Percentiles rank a stretch among this genome's conserved stretches.
These are phyloP conservation scores for Chrysina gloriosa DNA, from an alignment of 2,888 invertebrate genomes.

Conservation along the genomic window DNA sequence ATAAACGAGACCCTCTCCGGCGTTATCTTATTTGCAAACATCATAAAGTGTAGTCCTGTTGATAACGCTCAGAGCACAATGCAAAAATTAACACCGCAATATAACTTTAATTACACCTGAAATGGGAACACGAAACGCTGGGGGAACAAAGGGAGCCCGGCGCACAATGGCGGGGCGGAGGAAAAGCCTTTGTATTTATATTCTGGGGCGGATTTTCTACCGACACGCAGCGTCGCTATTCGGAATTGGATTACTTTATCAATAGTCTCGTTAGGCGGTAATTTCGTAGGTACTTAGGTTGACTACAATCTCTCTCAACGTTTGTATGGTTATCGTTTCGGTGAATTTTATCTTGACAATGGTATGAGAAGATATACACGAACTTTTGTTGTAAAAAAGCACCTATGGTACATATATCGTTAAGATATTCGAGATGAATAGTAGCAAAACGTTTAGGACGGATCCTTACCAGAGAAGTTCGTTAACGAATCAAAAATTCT, in stretches of 20 bases:
- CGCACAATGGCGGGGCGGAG: conserved; percentile 39
- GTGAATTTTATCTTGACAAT: no score
- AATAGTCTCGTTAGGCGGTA: conserved; percentile 21
- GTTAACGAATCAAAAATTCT: no score
- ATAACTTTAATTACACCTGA: conserved; percentile 50
- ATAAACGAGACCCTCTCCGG: conserved; percentile 21
- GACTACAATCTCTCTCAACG: no score
- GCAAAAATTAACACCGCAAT: conserved; percentile 50
- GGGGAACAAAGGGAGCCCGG: conserved; percentile 43
- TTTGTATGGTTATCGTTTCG: no score
- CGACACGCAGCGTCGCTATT: conserved; percentile 19
- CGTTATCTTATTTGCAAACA: conserved; percentile 44
- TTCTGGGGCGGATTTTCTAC: conserved; percentile 31
- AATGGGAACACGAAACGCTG: conserved; percentile 44
- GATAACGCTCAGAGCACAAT: conserved; percentile 48
- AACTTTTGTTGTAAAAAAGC: no score
- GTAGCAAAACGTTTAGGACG: no score
- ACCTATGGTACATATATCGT: no score
- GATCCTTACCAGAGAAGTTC: no score
- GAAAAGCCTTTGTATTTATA: conserved; percentile 44
- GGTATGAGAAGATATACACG: no score
- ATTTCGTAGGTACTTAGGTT: conserved; percentile 9
- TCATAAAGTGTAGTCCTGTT: conserved; percentile 46
- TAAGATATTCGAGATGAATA: no score
- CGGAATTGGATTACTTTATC: conserved; percentile 38